Evolutionary conservation across 2,888 invertebrate genomes (phyloP), one percentile per base, ranked within the genome.

Genomic region (Leptothorax acervorum): DNA sequence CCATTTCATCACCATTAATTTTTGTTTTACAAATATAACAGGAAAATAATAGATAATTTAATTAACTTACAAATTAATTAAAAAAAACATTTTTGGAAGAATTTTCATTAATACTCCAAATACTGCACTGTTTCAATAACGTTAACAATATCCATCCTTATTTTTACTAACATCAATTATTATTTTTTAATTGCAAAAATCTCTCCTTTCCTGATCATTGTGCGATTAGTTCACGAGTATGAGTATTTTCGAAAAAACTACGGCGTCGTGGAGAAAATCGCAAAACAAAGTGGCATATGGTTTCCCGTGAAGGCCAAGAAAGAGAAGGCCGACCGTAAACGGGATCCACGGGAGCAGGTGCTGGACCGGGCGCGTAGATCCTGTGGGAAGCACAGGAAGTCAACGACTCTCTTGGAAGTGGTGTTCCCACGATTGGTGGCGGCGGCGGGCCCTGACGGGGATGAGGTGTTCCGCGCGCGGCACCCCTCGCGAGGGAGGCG

Each of bases 361-460:
- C 92, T 92, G 91, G 86, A 88, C 83, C 82, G 70, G 65, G 82
- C 78, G 83, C 57, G 78, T 82, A 90, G 93, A 92, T 94, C 94
- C 95, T 94, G 94, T 95, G 94, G 93, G 94, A 95, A 94, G 94
- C 93, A 92, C 92, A 93, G 94, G 94, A 95, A 95, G 95, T 95
- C 95, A 95, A 94, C 93, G 93, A 94, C 94, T 94, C 94, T 94
- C 94, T 93, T 93, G 94, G 93, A 94, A 86, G 93, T 93, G 89
- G 86, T 92, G 93, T 94, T 94, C 94, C 95, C 95, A 95, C 94
- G 94, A 94, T 93, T 94, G 94, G 94, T 93, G 93, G 86, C 75
- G 88, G 86, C 75, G 88, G 88, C 85, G 81, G 60, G 87, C 62
- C 60, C 23, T 23, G 23, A 23, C 71, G n/a, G 87, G 87, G 76